Evolutionary conservation across 1,140 invertebrate genomes (phyloP).

Genomic region (Papilio helenus): DNA sequence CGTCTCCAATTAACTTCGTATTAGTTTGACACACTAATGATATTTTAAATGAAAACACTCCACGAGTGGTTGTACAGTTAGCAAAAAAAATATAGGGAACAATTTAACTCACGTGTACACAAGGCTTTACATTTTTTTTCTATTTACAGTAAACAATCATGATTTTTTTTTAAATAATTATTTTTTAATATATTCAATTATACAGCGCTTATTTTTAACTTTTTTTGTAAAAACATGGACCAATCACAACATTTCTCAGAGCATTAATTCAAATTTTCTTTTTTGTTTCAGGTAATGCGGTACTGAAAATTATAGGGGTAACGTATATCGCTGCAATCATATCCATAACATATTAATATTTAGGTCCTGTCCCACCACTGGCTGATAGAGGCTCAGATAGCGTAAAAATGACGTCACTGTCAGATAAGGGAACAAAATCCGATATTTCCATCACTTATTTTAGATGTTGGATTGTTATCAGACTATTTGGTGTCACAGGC

Average conservation of each 20-base stretch:
- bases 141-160: background rate
- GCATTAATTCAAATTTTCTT: background rate
- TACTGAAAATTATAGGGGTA: background rate
- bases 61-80: slow-evolving; percentile 26
- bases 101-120: background rate
- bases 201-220: too few relatives aligned
- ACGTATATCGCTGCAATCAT: too few relatives aligned
- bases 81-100: slow-evolving; percentile 31
- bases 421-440: too few relatives aligned
- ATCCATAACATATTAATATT: too few relatives aligned
- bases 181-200: background rate
- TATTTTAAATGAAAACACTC: slow-evolving; percentile 57
- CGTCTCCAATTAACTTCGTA: slow-evolving; percentile 55
- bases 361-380: too few relatives aligned
- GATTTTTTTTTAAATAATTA: background rate
- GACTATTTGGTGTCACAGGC: too few relatives aligned
- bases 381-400: too few relatives aligned
- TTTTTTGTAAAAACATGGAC: background rate
- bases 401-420: too few relatives aligned
- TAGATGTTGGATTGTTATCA: too few relatives aligned
- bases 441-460: too few relatives aligned
- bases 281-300: background rate
- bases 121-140: background rate
- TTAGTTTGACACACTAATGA: slow-evolving; percentile 57
- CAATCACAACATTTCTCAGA: background rate